Percentiles rank a stretch among this genome's conserved stretches.
These are phyloP conservation scores for Araneus ventricosus DNA, from an alignment of 1,140 invertebrate genomes.

Conservation along the genomic window DNA sequence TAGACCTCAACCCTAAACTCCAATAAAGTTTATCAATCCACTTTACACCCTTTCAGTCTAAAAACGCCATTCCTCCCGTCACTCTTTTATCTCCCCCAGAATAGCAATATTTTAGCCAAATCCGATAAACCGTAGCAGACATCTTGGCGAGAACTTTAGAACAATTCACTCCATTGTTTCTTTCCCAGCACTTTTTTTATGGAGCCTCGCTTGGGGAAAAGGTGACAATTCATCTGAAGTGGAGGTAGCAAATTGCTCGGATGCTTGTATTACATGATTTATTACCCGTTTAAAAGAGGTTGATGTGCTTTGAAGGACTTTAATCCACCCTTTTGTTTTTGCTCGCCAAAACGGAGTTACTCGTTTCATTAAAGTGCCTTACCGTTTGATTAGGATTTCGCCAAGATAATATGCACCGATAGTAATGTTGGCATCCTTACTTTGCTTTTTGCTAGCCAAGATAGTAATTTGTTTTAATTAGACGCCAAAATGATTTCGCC, in stretches of 20 bases:
- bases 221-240: constrained; percentile 20
- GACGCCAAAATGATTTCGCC: too few relatives aligned
- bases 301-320: background rate
- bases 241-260: background rate
- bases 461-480: too few relatives aligned
- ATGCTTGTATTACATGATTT: constrained; percentile 9
- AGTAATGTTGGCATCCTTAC: too few relatives aligned
- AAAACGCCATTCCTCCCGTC: background rate
- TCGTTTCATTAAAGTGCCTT: background rate
- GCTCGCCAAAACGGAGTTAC: background rate
- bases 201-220: background rate
- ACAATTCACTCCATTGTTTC: constrained; percentile 1
- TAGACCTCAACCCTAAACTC: background rate
- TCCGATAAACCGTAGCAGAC: background rate
- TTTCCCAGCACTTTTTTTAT: background rate
- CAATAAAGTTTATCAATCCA: background rate
- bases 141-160: background rate
- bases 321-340: background rate
- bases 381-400: background rate
- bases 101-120: background rate
- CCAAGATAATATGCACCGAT: too few relatives aligned
- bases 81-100: background rate
- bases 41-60: background rate
- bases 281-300: background rate
- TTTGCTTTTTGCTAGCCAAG: too few relatives aligned